Base-by-base conservation (phyloP, 2,888 invertebrate genomes). In the Hypomecis punctinalis region DNA sequence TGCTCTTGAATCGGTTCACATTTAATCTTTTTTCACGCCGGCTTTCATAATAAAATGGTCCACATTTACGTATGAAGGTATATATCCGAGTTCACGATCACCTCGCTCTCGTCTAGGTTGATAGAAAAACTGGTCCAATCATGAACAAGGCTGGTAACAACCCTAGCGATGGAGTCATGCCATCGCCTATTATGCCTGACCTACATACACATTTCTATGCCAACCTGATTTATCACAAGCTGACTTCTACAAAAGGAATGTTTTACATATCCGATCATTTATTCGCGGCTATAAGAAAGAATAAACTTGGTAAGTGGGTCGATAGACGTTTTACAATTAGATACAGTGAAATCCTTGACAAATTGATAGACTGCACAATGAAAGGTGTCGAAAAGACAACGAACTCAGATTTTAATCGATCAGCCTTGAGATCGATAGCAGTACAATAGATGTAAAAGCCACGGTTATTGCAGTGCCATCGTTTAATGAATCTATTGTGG, bases 81-180 rank as follows among this genome's bases (percentile, higher is more conserved):
- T 63, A 56, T 73, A 75, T 72, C 71, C 54, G 59, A 78, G 79
- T 79, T 80, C 76, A 80, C 77, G 81, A 83, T 85, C 82, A 84
- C 88, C 85, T 89, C 83, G 89, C 79, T 84, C 84, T 86, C 82
- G 80, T 81, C 81, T 82, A 77, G 79, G 74, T 76, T 76, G 78
- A 82, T 79, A 86, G 79, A 89, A 90, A 90, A 92, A 91, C 90
- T 88, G 80, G 89, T 89, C 81, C 85, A 84, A 85, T 87, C 85
- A 86, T 85, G 86, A 82, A 86, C 88, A 84, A 85, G 87, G 81
- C 83, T 81, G 76, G 84, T 81, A 79, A 82, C 83, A 84, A 84
- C 83, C 84, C 84, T 78, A 79, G 69, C 77, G 80, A 83, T 84
- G 79, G 79, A 83, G 79, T 79, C 79, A 82, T 82, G 79, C 80